Percentiles rank a stretch among this genome's conserved stretches.
Evolutionary conservation across 2,113 vertebrate species (phyloP).

Genomic region (Circaetus cinerascens): DNA sequence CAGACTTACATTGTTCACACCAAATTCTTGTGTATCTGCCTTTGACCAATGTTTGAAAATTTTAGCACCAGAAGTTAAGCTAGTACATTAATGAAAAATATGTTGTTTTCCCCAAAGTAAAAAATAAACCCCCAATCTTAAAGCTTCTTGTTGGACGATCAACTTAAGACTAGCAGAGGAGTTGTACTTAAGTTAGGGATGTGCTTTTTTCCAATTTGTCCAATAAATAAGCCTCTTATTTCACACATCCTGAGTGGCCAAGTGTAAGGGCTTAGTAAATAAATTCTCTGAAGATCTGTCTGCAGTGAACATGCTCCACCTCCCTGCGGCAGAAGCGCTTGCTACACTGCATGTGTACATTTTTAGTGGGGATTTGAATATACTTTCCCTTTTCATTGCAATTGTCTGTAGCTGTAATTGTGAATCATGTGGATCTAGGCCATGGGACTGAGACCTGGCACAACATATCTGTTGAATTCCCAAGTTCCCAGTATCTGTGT

Average conservation of each 20-base stretch:
- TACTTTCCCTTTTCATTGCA: not conserved
- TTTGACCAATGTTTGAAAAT: not conserved
- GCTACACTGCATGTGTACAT: not conserved
- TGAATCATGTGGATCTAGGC: not conserved
- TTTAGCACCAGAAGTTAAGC: not conserved
- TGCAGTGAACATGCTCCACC: not conserved
- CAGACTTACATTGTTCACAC: not conserved
- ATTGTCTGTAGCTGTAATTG: not conserved
- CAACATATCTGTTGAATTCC: not conserved
- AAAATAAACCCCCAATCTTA: not conserved
- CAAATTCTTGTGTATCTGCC: not conserved
- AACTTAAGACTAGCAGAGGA: not conserved
- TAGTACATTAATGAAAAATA: not conserved
- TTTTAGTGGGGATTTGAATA: not conserved
- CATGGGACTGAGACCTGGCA: not conserved
- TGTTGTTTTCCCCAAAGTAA: not conserved
- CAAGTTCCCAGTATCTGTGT: not conserved
- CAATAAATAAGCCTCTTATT: not conserved
- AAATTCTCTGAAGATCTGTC: not conserved
- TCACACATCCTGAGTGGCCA: not conserved
- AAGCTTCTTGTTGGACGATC: not conserved
- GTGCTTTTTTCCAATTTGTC: not conserved
- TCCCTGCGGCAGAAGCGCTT: not conserved
- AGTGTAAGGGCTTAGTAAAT: not conserved
- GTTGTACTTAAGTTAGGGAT: not conserved